Conservation (phyloP, 2,113 vertebrate genomes). For the Synodontis membranacea region DNA sequence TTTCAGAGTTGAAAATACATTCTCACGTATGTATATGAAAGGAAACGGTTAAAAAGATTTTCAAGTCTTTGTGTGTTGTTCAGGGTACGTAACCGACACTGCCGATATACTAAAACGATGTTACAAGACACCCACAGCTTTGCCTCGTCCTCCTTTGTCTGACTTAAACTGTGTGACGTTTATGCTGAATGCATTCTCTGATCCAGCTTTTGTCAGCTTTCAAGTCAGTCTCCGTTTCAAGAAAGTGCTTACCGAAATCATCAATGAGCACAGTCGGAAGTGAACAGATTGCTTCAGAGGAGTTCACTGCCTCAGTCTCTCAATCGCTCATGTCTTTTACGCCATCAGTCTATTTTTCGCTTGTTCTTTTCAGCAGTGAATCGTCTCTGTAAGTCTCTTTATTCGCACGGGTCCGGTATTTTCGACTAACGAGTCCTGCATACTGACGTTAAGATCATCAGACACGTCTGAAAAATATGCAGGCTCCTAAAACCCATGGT, state of each 20-base stretch:
- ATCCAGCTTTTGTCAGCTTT: neutral
- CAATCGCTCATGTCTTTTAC: neutral
- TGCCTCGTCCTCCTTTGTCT: neutral
- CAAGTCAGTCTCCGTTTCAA: neutral
- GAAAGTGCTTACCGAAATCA: neutral
- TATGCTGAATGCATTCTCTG: neutral
- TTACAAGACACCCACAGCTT: neutral
- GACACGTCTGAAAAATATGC: neutral
- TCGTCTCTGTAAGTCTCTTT: neutral
- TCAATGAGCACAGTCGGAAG: no score
- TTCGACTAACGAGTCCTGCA: neutral
- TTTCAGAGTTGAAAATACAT: neutral
- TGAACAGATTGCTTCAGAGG: neutral
- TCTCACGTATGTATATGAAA: no score
- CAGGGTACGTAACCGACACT: no score
- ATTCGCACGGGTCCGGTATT: neutral
- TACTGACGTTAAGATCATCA: neutral
- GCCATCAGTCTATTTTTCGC: neutral
- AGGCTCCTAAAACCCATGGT: neutral
- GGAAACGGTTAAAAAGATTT: neutral
- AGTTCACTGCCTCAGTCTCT: neutral
- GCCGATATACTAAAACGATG: neutral
- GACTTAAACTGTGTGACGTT: neutral
- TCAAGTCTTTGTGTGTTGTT: neutral
- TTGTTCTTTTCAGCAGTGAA: neutral